Evolutionary conservation across 2,888 invertebrate species (phyloP).

Genomic region (Callimorpha dominula): DNA sequence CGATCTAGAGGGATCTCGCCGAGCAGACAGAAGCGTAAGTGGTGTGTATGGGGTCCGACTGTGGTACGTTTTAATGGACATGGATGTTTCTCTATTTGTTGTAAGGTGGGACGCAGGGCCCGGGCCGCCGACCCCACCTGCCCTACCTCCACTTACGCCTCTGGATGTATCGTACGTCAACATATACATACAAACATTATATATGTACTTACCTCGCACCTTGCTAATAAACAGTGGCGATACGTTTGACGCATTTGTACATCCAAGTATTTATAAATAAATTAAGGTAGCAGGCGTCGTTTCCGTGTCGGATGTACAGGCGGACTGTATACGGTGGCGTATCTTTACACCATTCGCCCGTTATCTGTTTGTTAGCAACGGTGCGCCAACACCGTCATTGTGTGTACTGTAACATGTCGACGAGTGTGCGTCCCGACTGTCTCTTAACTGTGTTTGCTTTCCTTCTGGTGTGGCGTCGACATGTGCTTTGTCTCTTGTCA

Average conservation of each 20-base stretch:
- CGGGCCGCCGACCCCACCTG: slow-evolving; percentile 86
- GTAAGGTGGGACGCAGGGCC: slow-evolving; percentile 86
- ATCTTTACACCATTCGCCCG: slow-evolving; percentile 24
- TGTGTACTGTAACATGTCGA: slow-evolving; percentile 51
- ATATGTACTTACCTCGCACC: slow-evolving; percentile 45
- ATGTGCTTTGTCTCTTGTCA: slow-evolving; percentile 42
- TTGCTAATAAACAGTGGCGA: slow-evolving; percentile 70
- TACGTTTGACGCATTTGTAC: slow-evolving; percentile 27
- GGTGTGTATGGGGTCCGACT: slow-evolving; percentile 81
- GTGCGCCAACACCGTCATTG: slow-evolving; percentile 45
- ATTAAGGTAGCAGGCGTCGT: slow-evolving; percentile 37
- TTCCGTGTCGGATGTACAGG: slow-evolving; percentile 30
- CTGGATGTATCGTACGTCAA: slow-evolving; percentile 87
- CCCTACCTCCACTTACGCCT: slow-evolving; percentile 87
- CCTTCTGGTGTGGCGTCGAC: slow-evolving; percentile 44
- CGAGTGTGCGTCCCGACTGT: slow-evolving; percentile 41
- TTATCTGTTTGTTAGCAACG: slow-evolving; percentile 59
- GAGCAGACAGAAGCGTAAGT: slow-evolving; percentile 85
- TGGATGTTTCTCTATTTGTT: slow-evolving; percentile 83
- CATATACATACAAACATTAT: slow-evolving; percentile 58
- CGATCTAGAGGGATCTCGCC: slow-evolving; percentile 43
- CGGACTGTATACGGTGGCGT: slow-evolving; percentile 25
- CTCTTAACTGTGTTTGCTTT: slow-evolving; percentile 45
- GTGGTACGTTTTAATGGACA: slow-evolving; percentile 77
- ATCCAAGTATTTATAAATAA: slow-evolving; percentile 21